Conservation (phyloP, 2,888 invertebrate species). For the Lathronympha strigana region DNA sequence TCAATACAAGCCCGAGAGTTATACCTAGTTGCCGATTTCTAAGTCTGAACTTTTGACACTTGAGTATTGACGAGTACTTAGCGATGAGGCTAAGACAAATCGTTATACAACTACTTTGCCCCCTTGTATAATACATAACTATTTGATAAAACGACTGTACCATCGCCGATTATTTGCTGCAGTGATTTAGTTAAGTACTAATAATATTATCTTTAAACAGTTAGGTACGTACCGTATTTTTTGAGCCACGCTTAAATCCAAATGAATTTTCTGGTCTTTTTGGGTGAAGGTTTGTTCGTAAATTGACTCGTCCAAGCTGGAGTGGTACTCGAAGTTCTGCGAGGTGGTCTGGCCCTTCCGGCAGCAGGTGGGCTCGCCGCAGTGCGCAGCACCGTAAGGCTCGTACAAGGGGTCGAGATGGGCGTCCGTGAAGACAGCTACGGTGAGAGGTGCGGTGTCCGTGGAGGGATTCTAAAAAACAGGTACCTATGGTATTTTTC, state of each 20-base stretch:
- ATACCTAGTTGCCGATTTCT: too few relatives aligned
- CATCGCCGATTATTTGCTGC: too few relatives aligned
- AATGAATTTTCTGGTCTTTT: slow-evolving; percentile 50
- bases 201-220: too few relatives aligned
- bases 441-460: slow-evolving; percentile 63
- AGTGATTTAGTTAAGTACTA: too few relatives aligned
- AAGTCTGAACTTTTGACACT: too few relatives aligned
- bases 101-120: too few relatives aligned
- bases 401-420: slow-evolving; percentile 91
- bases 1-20: too few relatives aligned
- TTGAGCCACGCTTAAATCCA: slow-evolving; percentile 59
- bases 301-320: slow-evolving; percentile 56
- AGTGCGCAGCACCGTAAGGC: slow-evolving; percentile 87
- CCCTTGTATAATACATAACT: too few relatives aligned
- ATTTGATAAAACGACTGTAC: too few relatives aligned
- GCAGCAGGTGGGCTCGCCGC: slow-evolving; percentile 92
- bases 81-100: too few relatives aligned
- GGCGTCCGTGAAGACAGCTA: slow-evolving; percentile 90
- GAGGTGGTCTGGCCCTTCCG: slow-evolving; percentile 83
- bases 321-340: slow-evolving; percentile 47
- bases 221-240: slow-evolving; percentile 45
- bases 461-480: slow-evolving; percentile 50
- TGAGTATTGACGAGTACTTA: too few relatives aligned
- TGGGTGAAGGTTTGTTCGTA: slow-evolving; percentile 57
- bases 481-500: background rate